These are phyloP conservation scores for Parthenolecanium corni DNA, from an alignment of 2,888 invertebrate species.

Conservation along the genomic window DNA sequence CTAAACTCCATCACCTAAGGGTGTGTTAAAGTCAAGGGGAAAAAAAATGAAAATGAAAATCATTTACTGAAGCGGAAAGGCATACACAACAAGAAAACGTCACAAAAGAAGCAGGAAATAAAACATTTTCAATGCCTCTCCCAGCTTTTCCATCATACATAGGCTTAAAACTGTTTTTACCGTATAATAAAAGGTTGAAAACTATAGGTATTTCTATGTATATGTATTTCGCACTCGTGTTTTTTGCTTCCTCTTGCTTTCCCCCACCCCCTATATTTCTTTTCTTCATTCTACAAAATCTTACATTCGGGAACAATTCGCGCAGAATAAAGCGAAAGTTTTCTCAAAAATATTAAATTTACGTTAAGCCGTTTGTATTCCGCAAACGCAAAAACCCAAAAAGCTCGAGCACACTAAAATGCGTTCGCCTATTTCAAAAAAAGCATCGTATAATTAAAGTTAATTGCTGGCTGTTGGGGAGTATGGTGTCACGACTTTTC, in stretches of 20 bases:
- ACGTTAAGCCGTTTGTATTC: not conserved
- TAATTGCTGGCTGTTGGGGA: no score
- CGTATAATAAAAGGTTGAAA: not conserved
- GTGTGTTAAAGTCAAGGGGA: no score
- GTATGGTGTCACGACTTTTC: no score
- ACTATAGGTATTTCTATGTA: no score
- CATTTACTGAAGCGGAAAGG: not conserved
- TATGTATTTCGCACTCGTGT: constrained; percentile 17
- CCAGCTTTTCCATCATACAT: not conserved
- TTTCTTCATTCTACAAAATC: not conserved
- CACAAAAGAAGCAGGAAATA: not conserved
- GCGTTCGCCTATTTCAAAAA: no score
- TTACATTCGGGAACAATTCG: not conserved
- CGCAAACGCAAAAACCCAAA: no score
- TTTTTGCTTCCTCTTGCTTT: constrained; percentile 20
- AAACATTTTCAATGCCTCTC: not conserved
- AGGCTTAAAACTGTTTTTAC: not conserved
- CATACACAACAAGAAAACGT: not conserved
- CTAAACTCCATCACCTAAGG: no score
- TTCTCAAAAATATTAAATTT: not conserved
- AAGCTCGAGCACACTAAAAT: no score
- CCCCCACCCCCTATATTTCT: not conserved
- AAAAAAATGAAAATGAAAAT: not conserved
- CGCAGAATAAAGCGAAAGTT: not conserved
- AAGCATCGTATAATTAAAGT: no score